Conservation (phyloP, 2,113 vertebrate genomes). For the Orthonyx spaldingii region DNA sequence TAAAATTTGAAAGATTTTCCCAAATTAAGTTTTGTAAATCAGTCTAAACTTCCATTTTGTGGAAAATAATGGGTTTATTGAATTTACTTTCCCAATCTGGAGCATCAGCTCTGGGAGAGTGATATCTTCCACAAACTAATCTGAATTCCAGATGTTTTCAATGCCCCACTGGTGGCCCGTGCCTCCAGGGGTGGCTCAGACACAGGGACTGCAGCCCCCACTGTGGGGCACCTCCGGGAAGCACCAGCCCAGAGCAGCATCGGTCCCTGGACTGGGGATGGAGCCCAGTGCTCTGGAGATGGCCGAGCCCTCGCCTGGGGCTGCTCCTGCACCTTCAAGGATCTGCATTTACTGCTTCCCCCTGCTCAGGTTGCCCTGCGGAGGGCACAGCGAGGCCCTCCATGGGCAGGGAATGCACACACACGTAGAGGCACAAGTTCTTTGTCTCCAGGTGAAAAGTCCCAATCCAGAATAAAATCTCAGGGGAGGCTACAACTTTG, state of each 20-base stretch:
- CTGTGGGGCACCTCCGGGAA: accelerated
- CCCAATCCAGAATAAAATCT: not conserved
- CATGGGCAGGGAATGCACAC: accelerated
- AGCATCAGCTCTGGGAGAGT: not conserved
- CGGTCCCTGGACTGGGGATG: not conserved
- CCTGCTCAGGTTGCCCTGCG: no score
- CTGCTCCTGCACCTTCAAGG: not conserved
- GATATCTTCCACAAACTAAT: not conserved
- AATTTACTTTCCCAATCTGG: not conserved
- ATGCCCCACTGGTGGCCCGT: no score
- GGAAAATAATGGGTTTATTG: not conserved
- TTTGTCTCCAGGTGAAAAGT: not conserved
- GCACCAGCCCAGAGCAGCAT: not conserved
- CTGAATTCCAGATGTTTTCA: not conserved
- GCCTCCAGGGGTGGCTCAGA: not conserved
- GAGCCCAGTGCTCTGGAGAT: not conserved
- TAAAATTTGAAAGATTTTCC: not conserved
- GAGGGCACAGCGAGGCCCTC: not conserved
- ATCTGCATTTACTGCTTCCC: not conserved
- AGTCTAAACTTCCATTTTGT: not conserved
- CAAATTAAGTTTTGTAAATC: not conserved
- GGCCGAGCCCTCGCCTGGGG: accelerated
- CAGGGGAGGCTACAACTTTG: not conserved
- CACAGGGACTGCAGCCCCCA: not conserved
- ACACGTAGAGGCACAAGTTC: accelerated